Evolutionary conservation across 2,113 vertebrate species (phyloP).

Genomic region (Coryphaenoides rupestris): DNA sequence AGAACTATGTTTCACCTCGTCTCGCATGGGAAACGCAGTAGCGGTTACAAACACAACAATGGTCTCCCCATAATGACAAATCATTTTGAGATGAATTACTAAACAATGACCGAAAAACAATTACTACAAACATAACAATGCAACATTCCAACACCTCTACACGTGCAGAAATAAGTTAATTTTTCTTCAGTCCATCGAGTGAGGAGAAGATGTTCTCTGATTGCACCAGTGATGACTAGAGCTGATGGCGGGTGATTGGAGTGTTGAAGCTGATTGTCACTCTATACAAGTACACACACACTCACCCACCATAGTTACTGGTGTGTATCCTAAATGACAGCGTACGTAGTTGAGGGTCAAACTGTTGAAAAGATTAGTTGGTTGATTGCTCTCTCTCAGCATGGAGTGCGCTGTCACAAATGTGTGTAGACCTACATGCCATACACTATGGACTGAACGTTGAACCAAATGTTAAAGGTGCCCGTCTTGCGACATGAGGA

Average conservation of each 20-base stretch:
- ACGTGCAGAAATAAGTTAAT: constrained; percentile 12
- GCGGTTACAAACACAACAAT: no score
- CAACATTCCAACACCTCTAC: no score
- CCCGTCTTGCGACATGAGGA: no score
- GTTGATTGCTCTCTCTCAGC: constrained; percentile 63
- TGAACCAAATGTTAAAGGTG: background rate
- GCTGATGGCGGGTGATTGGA: constrained; percentile 56
- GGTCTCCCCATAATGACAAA: no score
- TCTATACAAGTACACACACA: constrained; percentile 24
- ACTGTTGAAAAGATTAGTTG: constrained; percentile 63
- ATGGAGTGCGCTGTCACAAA: constrained; percentile 45
- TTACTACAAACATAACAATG: no score
- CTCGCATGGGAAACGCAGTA: no score
- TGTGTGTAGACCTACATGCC: constrained; percentile 17
- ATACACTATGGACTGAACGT: background rate
- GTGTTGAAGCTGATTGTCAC: constrained; percentile 62
- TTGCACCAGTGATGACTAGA: constrained; percentile 43
- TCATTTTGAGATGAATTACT: no score
- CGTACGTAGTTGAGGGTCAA: constrained; percentile 34
- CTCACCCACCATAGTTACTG: constrained; percentile 20
- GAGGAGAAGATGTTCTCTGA: constrained; percentile 40
- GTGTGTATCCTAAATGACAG: constrained; percentile 47
- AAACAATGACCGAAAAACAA: no score
- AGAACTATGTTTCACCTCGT: no score
- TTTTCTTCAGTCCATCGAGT: constrained; percentile 17